These are phyloP conservation scores for Erynnis tages DNA, from an alignment of 2,888 invertebrate species.

Conservation along the genomic window DNA sequence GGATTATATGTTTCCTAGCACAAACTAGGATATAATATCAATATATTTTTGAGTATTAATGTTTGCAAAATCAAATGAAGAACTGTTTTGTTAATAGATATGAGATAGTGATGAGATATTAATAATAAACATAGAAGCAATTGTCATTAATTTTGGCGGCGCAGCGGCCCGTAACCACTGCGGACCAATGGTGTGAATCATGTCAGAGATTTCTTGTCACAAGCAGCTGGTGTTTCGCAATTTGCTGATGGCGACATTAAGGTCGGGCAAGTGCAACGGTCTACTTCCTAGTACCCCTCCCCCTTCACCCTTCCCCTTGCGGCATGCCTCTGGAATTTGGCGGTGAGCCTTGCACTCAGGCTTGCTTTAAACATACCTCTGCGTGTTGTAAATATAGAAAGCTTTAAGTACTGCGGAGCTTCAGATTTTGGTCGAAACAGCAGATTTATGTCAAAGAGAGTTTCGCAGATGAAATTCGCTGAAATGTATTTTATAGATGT, in stretches of 20 bases:
- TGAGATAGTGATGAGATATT: no score
- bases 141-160: slow-evolving; percentile 30
- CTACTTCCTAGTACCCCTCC: slow-evolving; percentile 47
- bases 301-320: slow-evolving; percentile 48
- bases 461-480: neutral
- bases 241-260: slow-evolving; percentile 78
- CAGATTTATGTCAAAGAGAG: neutral
- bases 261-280: slow-evolving; percentile 70
- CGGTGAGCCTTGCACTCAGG: slow-evolving; percentile 62
- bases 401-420: slow-evolving; percentile 9
- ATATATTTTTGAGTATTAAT: no score
- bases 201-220: slow-evolving; percentile 72
- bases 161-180: slow-evolving; percentile 42
- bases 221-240: slow-evolving; percentile 75
- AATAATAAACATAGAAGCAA: neutral
- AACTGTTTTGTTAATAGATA: no score
- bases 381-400: slow-evolving; percentile 18
- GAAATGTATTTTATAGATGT: slow-evolving; percentile 3
- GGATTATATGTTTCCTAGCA: no score
- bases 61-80: no score
- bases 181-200: slow-evolving; percentile 66
- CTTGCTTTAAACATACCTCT: slow-evolving; percentile 37
- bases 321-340: slow-evolving; percentile 72
- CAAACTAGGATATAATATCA: no score
- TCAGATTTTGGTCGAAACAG: neutral